A percentile compares a stretch with the other conserved stretches of the same genome.
phyloP scores from a whole-genome alignment of 2,888 invertebrate genomes.

The Drosophila testacea region DNA sequence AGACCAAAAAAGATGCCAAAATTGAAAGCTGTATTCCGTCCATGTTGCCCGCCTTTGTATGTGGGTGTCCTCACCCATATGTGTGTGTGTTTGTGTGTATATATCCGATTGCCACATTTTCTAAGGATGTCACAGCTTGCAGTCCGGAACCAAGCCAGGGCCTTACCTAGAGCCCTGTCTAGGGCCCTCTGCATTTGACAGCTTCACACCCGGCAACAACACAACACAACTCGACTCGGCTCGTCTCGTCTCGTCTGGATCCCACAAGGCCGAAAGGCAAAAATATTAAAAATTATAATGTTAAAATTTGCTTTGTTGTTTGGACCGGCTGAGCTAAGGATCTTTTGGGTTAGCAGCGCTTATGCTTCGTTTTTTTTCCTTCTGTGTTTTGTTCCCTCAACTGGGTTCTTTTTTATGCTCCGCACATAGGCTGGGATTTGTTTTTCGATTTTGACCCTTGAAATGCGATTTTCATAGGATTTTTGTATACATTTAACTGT shows the following conservation, averaged over 20 bases:
- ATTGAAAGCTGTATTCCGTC: slow-evolving; percentile 67
- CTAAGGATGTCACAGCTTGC: slow-evolving; percentile 74
- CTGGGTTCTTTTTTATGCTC: slow-evolving; percentile 44
- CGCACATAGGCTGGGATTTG: slow-evolving; percentile 61
- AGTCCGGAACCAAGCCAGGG: slow-evolving; percentile 59
- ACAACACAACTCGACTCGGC: slow-evolving; percentile 29
- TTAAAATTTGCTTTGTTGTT: slow-evolving; percentile 74
- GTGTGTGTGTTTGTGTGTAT: slow-evolving; percentile 32
- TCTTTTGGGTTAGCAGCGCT: slow-evolving; percentile 55
- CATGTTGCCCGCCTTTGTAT: slow-evolving; percentile 28
- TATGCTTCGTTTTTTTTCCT: slow-evolving; percentile 18
- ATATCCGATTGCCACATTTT: slow-evolving; percentile 68
- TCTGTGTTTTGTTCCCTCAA: slow-evolving; percentile 31
- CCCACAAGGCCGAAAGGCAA: slow-evolving; percentile 63
- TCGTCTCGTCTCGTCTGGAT: neutral
- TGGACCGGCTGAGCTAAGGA: slow-evolving; percentile 52
- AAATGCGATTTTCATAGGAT: slow-evolving; percentile 75
- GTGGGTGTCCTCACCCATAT: slow-evolving; percentile 19
- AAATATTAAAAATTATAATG: slow-evolving; percentile 79
- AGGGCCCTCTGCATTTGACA: slow-evolving; percentile 73
- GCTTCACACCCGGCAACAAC: slow-evolving; percentile 70
- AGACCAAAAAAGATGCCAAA: slow-evolving; percentile 73
- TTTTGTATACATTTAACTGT: slow-evolving; percentile 61
- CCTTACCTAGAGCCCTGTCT: slow-evolving; percentile 60
- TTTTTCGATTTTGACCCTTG: slow-evolving; percentile 66